Base-by-base conservation (phyloP, 2,797 vertebrate species). In the Synanceia verrucosa region DNA sequence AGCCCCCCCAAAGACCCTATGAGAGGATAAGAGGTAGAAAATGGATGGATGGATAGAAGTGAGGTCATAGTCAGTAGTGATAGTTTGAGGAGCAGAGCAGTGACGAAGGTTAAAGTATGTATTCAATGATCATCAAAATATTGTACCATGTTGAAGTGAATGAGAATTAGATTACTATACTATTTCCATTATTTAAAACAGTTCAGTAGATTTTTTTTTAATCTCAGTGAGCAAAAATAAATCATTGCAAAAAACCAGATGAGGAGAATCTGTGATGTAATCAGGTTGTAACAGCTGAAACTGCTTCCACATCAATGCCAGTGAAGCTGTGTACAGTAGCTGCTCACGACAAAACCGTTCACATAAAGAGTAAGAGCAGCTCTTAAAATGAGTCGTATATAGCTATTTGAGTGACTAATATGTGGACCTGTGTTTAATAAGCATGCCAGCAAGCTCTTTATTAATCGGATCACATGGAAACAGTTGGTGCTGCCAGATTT, bases 401-500 rank as follows among this genome's bases (percentile, higher is more conserved):
- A 62, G 36, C 31, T n/a, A 19, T 78, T 58, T 9, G 23, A 60
- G 37, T 23, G 28, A 69, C 36, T 19, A 24, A 0, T 53, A 67
- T 70, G n/a, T 70, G 48, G 65, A 67, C 44, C 67, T n/a, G 44
- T 53, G 46, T 47, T 50, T 48, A 41, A 75, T 64, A 64, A 65
- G 24, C 52, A 34, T 51, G 57, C 67, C 78, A 61, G 65, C 33
- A 61, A 71, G 65, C 65, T 47, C 39, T 36, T 24, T 50, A 81
- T 76, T 82, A 88, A 73, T 59, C 68, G 82, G 73, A 78, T 84
- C 79, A 76, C 77, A 79, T 72, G 41, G 57, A 82, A 82, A 62
- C 81, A 74, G 74, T 82, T 29, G 77, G 43, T 62, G 70, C 81
- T 82, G 86, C 82, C 90, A 91, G 84, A 61, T 86, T 81, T 66